Evolutionary conservation across 2,888 invertebrate genomes (phyloP).

Genomic region (Sturmia bella): DNA sequence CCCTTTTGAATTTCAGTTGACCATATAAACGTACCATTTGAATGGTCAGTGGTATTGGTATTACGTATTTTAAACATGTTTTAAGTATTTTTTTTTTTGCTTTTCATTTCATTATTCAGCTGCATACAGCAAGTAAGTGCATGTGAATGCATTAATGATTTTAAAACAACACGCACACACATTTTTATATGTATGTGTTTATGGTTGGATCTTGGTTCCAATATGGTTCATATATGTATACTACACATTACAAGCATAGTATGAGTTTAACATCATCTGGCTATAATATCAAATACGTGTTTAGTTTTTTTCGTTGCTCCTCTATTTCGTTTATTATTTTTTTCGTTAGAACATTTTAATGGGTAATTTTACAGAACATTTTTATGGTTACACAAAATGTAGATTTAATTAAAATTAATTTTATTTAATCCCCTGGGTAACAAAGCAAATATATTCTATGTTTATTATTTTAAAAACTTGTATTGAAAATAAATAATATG

Average conservation of each 20-base stretch:
- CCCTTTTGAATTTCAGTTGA: no score
- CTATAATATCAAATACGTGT: constrained; percentile 61
- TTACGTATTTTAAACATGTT: constrained; percentile 12
- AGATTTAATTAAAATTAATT: constrained; percentile 68
- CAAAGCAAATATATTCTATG: constrained; percentile 3
- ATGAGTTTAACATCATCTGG: constrained; percentile 55
- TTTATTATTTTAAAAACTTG: constrained; percentile 34
- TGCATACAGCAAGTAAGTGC: background rate
- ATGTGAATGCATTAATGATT: background rate
- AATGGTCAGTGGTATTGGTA: constrained; percentile 47
- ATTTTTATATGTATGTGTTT: background rate
- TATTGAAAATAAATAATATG: background rate
- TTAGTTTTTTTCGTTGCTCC: background rate
- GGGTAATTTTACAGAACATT: constrained; percentile 65
- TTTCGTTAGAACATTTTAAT: constrained; percentile 35
- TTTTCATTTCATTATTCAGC: constrained; percentile 18
- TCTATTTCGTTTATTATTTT: background rate
- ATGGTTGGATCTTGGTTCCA: constrained; percentile 15
- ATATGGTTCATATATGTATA: constrained; percentile 20
- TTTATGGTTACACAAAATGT: constrained; percentile 64
- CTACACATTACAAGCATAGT: constrained; percentile 1
- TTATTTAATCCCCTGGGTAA: constrained; percentile 46
- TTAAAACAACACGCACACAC: background rate
- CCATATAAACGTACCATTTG: no score
- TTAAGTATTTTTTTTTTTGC: background rate